Base-by-base conservation (phyloP, 2,797 vertebrate genomes). In the Poecilia wingei region DNA sequence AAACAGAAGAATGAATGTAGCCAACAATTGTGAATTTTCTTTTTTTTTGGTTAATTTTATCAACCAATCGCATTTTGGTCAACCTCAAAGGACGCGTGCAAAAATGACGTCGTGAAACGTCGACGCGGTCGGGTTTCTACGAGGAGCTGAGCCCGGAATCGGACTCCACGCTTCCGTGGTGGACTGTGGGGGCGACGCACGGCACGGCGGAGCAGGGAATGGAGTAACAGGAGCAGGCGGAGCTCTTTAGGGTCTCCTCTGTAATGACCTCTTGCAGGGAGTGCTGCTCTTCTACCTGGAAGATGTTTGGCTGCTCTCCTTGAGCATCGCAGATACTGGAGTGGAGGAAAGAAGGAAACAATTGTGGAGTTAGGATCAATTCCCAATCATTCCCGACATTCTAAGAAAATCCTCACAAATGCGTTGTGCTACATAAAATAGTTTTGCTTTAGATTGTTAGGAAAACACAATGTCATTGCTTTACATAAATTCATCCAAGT, bases 271-370 rank as follows among this genome's bases (percentile, higher is more conserved):
- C 95, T 88, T 95, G 97, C 84, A 99, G 95, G 46, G 96, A 93
- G 81, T 98, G 97, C 87, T 98, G 93, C 89, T 97, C 97, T 88
- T 99, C 98, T 91, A 99, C 95, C 88, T 99, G 95, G 95, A 99
- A 99, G 92, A 99, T 93, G 92, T 98, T 97, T 75, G 95, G 92
- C 89, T 98, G 96, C 83, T 98, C 98, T 13, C 93, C 94, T 86
- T 96, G 94, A 3, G 95, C 96, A 7, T 99, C 98, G 5, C 97
- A 98, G 94, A 99, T 99, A 89, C 98, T 99, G 83, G 0, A 81
- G 74, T 47, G 80, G 74, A 49, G 71, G 10, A 80, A 49, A 31
- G 3, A 55, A 51, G 43, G 39, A 64, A 72, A 74, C 28, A 0
- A 7, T 2, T 0, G 28, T 61, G 33, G 1, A n/a, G 74, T 88